Conservation (phyloP, 2,797 vertebrate species). For the Lutjanus campechanus region DNA sequence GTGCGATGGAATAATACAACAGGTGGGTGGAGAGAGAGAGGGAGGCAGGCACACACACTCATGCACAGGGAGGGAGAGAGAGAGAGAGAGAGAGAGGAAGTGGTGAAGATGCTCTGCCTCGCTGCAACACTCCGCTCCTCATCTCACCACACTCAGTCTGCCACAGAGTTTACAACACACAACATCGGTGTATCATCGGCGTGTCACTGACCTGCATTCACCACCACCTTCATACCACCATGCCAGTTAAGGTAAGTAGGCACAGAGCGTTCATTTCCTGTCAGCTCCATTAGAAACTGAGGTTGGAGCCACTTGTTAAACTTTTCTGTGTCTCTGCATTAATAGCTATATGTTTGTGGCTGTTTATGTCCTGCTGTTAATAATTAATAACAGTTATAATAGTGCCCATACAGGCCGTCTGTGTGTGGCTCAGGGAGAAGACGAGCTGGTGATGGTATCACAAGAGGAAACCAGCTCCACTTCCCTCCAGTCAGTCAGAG, state of each 20-base stretch:
- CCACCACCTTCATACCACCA: neutral
- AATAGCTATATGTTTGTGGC: neutral
- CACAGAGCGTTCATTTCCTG: neutral
- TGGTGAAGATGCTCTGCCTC: slow-evolving; percentile 69
- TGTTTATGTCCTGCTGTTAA: neutral
- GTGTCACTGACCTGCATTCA: slow-evolving; percentile 10
- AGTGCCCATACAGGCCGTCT: neutral
- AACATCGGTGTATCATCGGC: neutral
- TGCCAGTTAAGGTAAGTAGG: slow-evolving; percentile 59
- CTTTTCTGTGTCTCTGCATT: neutral
- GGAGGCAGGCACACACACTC: neutral
- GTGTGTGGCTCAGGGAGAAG: slow-evolving; percentile 26
- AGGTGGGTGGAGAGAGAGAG: slow-evolving; percentile 60
- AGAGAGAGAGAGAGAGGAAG: slow-evolving; percentile 59
- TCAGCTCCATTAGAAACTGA: neutral
- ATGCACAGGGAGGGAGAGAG: neutral
- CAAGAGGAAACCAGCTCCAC: slow-evolving; percentile 59
- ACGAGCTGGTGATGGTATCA: slow-evolving; percentile 43
- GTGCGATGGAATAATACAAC: slow-evolving; percentile 29
- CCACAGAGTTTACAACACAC: slow-evolving; percentile 8
- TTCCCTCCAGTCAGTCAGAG: slow-evolving; percentile 53
- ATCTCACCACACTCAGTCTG: slow-evolving; percentile 23
- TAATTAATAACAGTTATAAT: neutral
- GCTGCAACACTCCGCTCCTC: slow-evolving; percentile 43
- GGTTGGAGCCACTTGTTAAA: neutral